These are phyloP conservation scores for Podabrus alpinus DNA, from an alignment of 2,888 invertebrate species.

Conservation along the genomic window DNA sequence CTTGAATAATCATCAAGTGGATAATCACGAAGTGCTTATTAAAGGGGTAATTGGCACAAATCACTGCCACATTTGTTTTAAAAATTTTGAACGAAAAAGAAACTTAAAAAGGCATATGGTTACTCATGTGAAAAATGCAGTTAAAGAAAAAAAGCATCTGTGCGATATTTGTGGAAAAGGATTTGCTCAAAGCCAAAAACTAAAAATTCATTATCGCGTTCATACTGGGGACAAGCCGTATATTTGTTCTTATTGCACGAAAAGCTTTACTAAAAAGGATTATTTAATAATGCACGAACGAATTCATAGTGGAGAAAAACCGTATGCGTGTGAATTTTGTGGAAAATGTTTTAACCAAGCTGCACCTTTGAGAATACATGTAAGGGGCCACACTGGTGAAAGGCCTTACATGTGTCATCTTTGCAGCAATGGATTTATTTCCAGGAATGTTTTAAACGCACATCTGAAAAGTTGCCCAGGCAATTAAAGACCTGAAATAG, in stretches of 20 bases:
- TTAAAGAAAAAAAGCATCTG: conserved; percentile 45
- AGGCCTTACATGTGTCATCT: conserved; percentile 62
- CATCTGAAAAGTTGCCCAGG: conserved; percentile 57
- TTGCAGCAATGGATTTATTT: conserved; percentile 64
- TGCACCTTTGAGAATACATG: conserved; percentile 64
- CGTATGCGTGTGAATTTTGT: conserved; percentile 64
- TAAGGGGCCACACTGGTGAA: conserved; percentile 65
- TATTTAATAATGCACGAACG: conserved; percentile 64
- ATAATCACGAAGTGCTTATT: conserved; percentile 49
- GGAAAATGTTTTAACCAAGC: conserved; percentile 66
- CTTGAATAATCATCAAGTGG: conserved; percentile 45
- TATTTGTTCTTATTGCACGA: conserved; percentile 42
- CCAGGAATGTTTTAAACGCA: conserved; percentile 63
- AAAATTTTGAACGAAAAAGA: conserved; percentile 43
- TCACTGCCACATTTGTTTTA: conserved; percentile 46
- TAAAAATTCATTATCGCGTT: conserved; percentile 43
- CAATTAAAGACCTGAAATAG: background rate
- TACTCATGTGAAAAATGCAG: conserved; percentile 29
- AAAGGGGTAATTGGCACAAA: conserved; percentile 55
- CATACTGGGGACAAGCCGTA: conserved; percentile 45
- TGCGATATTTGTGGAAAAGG: conserved; percentile 51
- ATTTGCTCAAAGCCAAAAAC: conserved; percentile 46
- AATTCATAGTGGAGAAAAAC: conserved; percentile 66
- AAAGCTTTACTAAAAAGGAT: conserved; percentile 48
- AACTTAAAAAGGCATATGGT: conserved; percentile 56